These are phyloP conservation scores for Hipposideros armiger DNA, from an alignment of 2,113 vertebrate genomes.

Conservation along the genomic window DNA sequence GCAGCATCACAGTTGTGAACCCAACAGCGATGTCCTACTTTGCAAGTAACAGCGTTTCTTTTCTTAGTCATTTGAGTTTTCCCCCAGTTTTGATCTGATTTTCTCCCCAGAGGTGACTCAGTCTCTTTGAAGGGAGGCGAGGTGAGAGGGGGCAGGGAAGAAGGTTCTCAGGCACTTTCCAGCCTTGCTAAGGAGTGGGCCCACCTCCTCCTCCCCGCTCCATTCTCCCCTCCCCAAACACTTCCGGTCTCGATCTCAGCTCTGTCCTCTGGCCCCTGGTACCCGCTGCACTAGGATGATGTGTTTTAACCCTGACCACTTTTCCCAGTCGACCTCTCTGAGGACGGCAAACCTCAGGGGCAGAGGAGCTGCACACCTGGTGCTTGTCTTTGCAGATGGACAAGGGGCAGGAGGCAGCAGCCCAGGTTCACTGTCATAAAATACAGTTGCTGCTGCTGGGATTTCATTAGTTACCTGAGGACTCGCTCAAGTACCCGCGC, in stretches of 20 bases:
- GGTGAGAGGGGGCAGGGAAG: neutral
- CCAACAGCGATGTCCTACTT: neutral
- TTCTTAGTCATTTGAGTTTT: neutral
- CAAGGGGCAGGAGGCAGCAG: neutral
- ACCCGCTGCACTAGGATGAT: neutral
- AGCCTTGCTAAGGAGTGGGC: accelerated
- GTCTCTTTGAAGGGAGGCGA: neutral
- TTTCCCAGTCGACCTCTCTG: neutral
- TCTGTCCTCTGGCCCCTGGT: no score
- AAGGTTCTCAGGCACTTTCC: neutral
- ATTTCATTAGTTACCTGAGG: neutral
- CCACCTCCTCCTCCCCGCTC: neutral
- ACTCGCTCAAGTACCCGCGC: neutral
- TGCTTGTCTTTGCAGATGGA: neutral
- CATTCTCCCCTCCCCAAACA: neutral
- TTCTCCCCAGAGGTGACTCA: neutral
- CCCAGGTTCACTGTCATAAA: neutral
- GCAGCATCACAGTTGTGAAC: neutral
- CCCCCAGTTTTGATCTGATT: neutral
- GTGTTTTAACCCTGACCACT: neutral
- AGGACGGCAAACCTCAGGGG: neutral
- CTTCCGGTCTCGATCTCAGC: neutral
- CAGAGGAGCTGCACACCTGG: neutral
- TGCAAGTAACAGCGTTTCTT: neutral
- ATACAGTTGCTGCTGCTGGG: neutral